A percentile compares a stretch with the other conserved stretches of the same genome.
Conservation (phyloP, 1,140 invertebrate species). For the Saxidomus purpurata region DNA sequence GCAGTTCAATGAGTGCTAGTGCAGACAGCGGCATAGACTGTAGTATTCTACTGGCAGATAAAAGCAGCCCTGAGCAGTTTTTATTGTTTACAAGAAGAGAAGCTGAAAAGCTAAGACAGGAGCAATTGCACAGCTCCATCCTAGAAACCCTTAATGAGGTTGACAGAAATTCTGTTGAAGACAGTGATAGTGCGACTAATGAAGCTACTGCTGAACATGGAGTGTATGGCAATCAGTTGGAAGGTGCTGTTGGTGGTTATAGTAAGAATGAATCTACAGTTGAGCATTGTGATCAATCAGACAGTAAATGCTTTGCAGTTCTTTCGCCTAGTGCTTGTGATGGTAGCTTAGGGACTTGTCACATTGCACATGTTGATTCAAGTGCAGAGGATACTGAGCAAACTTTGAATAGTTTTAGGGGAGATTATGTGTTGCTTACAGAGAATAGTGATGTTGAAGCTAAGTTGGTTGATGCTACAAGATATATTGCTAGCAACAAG, state of each 20-base stretch:
- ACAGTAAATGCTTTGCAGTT: neutral
- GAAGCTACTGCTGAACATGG: neutral
- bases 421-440: conserved; percentile 11
- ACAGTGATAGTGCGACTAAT: conserved; percentile 1
- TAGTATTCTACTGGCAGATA: conserved; percentile 52
- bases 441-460: neutral
- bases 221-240: neutral
- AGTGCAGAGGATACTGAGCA: too few relatives aligned
- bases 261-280: neutral
- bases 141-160: conserved; percentile 52
- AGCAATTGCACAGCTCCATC: conserved; percentile 36
- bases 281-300: neutral
- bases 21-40: conserved; percentile 65
- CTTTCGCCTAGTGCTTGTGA: neutral
- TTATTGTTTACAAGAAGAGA: conserved; percentile 51
- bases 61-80: conserved; percentile 58
- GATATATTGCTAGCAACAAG: neutral
- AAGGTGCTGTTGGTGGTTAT: neutral
- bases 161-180: conserved; percentile 50
- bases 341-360: neutral
- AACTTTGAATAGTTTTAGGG: neutral
- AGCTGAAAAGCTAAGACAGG: conserved; percentile 50
- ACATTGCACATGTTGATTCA: neutral
- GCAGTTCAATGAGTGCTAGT: conserved; percentile 49
- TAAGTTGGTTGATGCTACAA: neutral